These are phyloP conservation scores for Syngnathus typhle DNA, from an alignment of 2,113 vertebrate genomes.

Conservation along the genomic window DNA sequence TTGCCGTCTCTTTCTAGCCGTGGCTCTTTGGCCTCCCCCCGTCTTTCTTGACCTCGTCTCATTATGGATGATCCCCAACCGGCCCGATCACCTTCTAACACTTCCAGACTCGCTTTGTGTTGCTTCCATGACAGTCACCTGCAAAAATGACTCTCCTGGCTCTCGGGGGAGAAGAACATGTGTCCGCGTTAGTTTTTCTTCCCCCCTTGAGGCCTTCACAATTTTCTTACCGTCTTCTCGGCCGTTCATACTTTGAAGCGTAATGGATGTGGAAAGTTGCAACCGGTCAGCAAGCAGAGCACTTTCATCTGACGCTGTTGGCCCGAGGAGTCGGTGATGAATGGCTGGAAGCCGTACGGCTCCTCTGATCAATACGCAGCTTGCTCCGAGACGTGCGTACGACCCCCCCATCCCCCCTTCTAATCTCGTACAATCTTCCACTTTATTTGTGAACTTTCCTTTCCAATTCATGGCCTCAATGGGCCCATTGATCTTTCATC, in stretches of 20 bases:
- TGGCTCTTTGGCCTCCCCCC: constrained; percentile 32
- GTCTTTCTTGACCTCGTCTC: constrained; percentile 33
- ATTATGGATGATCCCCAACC: constrained; percentile 63
- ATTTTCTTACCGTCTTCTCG: constrained; percentile 30
- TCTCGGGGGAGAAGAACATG: background rate
- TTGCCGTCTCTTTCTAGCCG: constrained; percentile 34
- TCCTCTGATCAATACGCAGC: constrained; percentile 73
- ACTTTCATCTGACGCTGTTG: constrained; percentile 54
- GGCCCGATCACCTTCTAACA: constrained; percentile 41
- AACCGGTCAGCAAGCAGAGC: constrained; percentile 45
- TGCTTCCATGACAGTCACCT: background rate
- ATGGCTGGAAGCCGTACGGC: constrained; percentile 65
- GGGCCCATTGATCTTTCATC: constrained; percentile 62
- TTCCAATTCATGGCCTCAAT: constrained; percentile 51
- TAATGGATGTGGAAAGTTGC: constrained; percentile 70
- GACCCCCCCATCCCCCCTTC: constrained; percentile 39
- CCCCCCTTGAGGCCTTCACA: constrained; percentile 2
- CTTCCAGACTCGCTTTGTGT: constrained; percentile 6
- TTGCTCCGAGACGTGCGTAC: constrained; percentile 70
- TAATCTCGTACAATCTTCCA: constrained; percentile 45
- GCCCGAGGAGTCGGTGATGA: constrained; percentile 72
- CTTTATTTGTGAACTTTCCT: constrained; percentile 62
- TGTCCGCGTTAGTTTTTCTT: constrained; percentile 19
- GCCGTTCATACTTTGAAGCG: constrained; percentile 47
- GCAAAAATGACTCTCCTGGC: background rate